Evolutionary conservation across 2,888 invertebrate genomes (phyloP).

Genomic region (Dicycla oo): DNA sequence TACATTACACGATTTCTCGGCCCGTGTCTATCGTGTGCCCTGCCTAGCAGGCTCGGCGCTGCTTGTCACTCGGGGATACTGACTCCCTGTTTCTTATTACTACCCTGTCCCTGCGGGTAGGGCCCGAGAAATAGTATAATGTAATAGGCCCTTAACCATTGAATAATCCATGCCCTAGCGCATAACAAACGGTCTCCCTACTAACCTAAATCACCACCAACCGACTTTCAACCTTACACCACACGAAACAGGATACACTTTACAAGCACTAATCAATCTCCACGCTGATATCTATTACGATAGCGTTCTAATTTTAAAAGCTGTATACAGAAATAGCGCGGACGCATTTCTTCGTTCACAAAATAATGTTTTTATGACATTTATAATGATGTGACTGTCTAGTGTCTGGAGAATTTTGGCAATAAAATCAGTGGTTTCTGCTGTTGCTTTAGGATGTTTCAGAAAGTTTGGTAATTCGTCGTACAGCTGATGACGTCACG

Average conservation of each 20-base stretch:
- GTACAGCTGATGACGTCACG: no score
- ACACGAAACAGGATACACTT: constrained; percentile 22
- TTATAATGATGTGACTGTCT: constrained; percentile 54
- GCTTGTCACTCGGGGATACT: no score
- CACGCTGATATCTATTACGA: constrained; percentile 53
- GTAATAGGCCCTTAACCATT: no score
- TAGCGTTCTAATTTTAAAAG: constrained; percentile 63
- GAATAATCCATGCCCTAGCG: constrained; percentile 19
- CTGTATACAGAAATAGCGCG: constrained; percentile 59
- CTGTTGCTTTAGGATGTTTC: neutral
- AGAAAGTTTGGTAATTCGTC: neutral
- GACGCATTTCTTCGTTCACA: constrained; percentile 55
- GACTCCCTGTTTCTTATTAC: no score
- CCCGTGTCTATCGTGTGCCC: no score
- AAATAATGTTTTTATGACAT: constrained; percentile 63
- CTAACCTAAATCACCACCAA: constrained; percentile 51
- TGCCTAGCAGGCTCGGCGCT: no score
- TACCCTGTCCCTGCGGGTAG: no score
- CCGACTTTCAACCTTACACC: constrained; percentile 14
- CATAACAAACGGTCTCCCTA: constrained; percentile 21
- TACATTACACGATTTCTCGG: no score
- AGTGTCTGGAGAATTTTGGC: constrained; percentile 43
- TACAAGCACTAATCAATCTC: constrained; percentile 29
- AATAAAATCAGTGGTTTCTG: neutral
- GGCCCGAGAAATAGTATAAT: no score